These are phyloP conservation scores for Pipra filicauda DNA, from an alignment of 2,113 vertebrate species.

Conservation along the genomic window DNA sequence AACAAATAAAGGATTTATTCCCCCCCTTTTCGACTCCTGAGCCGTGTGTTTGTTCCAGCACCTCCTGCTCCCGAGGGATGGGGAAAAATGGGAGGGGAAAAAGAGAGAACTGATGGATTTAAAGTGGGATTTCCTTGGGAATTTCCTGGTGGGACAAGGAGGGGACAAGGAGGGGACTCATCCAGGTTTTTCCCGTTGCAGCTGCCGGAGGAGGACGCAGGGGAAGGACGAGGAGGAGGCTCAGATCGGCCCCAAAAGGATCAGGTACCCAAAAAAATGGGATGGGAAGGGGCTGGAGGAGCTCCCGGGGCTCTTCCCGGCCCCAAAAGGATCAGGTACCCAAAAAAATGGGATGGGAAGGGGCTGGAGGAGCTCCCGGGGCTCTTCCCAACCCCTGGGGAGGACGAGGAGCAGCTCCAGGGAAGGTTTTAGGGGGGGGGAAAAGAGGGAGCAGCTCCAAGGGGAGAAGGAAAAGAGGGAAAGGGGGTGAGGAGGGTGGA, in stretches of 20 bases:
- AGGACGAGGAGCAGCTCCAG: too few relatives aligned
- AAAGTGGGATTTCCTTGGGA: neutral
- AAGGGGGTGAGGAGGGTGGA: too few relatives aligned
- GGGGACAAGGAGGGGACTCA: neutral
- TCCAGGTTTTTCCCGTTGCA: neutral
- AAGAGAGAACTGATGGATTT: too few relatives aligned
- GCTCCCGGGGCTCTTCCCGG: neutral
- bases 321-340: neutral
- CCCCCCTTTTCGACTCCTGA: neutral
- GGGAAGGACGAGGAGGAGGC: constrained; percentile 56
- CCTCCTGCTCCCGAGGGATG: neutral
- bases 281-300: too few relatives aligned
- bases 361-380: too few relatives aligned
- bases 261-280: constrained; percentile 60
- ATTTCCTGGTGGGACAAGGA: rapidly evolving
- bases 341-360: neutral
- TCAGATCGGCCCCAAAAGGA: constrained; percentile 75
- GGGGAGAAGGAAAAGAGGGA: neutral
- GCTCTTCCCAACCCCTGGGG: too few relatives aligned
- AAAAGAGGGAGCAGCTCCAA: too few relatives aligned
- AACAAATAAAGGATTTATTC: neutral
- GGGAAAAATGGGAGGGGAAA: neutral
- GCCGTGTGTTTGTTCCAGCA: neutral
- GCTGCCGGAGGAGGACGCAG: neutral
- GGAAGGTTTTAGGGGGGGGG: neutral